phyloP scores from a whole-genome alignment of 2,113 vertebrate species.

The Cheirogaleus medius region DNA sequence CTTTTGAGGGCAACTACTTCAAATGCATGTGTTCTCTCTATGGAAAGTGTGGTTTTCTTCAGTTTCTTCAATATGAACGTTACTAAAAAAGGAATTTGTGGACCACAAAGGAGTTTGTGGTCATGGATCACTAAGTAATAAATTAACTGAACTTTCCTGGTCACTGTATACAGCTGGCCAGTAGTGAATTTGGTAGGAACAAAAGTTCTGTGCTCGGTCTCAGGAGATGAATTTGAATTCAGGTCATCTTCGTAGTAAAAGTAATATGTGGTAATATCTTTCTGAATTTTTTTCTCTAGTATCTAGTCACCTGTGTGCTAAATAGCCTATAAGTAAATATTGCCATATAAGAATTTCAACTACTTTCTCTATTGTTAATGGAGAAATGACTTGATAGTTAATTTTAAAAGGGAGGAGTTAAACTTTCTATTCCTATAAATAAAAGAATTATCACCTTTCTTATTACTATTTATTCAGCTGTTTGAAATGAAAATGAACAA shows the following conservation, averaged over 20 bases:
- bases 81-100: neutral
- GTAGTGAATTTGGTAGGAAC: neutral
- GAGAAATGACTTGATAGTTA: neutral
- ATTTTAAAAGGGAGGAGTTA: neutral
- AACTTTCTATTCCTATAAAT: neutral
- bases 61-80: neutral
- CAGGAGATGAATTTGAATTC: neutral
- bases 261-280: neutral
- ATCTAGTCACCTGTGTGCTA: neutral
- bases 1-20: neutral
- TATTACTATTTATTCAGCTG: neutral
- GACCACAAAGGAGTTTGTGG: no score
- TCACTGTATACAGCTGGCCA: neutral
- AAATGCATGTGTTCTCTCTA: neutral
- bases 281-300: neutral
- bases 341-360: neutral
- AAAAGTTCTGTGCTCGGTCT: neutral
- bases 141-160: neutral
- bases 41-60: neutral
- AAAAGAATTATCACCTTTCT: neutral
- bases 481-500: neutral
- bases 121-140: neutral
- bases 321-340: neutral
- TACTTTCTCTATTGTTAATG: neutral
- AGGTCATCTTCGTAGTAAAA: neutral